A percentile compares a stretch with the other conserved stretches of the same genome.
phyloP scores from a whole-genome alignment of 2,113 vertebrate species.

The human (Homo sapiens) region GRCh38 chr12:57209501-57210000 shows the following conservation, averaged over 20 bases:
- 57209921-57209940: neutral
- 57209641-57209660: neutral
- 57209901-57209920: neutral
- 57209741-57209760: conserved; percentile 96
- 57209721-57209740: conserved; percentile 99
- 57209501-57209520: neutral
- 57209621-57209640: neutral
- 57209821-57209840: conserved; percentile 95
- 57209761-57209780: conserved; percentile 97
- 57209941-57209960: neutral
- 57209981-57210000: neutral
- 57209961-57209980: neutral
- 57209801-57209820: conserved; percentile 95
- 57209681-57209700: conserved; percentile 88
- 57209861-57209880: conserved; percentile 89
- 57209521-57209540: neutral
- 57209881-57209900: neutral
- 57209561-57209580: neutral
- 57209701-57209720: conserved; percentile 98
- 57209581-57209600: neutral
- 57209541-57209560: neutral
- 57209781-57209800: conserved; percentile 92
- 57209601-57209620: neutral
- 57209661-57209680: neutral
- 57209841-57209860: conserved; percentile 97